Evolutionary conservation across 1,140 invertebrate species (phyloP), one percentile per base, ranked within the genome.

Genomic region (Drosophila santomea): DNA sequence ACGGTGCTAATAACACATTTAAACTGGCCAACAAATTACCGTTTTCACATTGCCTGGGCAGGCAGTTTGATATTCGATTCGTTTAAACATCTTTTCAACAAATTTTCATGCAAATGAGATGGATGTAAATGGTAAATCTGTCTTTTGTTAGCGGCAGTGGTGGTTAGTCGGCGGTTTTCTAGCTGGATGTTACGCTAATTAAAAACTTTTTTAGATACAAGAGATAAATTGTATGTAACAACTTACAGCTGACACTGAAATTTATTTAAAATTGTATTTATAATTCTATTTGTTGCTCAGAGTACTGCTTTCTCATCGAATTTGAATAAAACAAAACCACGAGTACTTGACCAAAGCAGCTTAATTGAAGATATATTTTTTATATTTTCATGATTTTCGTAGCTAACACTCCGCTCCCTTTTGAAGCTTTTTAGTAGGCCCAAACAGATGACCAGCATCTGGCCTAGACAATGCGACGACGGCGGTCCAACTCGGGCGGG

Each of bases 21-120:
- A 90, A 84, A 89, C 80, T 80, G 85, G 85, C 54, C 80, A 89
- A 90, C 84, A 89, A 89, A 89, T 89, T 89, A 89, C 84, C 84
- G 84, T 89, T 89, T 90, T 58, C 86, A 73, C 80, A 54, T 71
- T 20, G 66, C 68, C 63, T 45, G 54, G 45, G 52, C 43, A 58
- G 54, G 41, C 57, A 74, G 71, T 78, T 81, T 52, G 72, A 78
- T 89, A 54, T 72, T 68, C 75, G 75, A 58, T 67, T 75, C 83
- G 73, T 73, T 76, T 86, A 68, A 73, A 86, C 82, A 64, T 64
- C 51, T 89, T 83, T 89, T 84, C 80, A 89, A 89, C 84, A 89
- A 75, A 89, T 89, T 89, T 89, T 74, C 68, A 89, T 89, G 84
- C 79, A 89, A 89, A 89, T 89, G 80, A 73, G 57, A 15, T 20